Percentiles rank a stretch among this genome's conserved stretches.
Conservation (phyloP, 2,797 vertebrate genomes). For the Enteromius treurensis region DNA sequence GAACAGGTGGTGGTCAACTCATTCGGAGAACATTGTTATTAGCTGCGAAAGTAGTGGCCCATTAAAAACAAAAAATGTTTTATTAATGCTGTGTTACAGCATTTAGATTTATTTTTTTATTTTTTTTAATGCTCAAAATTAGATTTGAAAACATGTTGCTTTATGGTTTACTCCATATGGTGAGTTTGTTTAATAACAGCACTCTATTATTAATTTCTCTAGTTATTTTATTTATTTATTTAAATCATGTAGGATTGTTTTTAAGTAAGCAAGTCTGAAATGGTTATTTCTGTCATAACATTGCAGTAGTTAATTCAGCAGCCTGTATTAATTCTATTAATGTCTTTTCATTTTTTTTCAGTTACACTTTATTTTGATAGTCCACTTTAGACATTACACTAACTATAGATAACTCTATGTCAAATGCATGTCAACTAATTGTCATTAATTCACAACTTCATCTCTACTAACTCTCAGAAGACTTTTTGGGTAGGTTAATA, state of each 20-base stretch:
- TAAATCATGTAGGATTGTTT: background rate
- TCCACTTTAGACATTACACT: too few species aligned
- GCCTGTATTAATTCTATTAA: background rate
- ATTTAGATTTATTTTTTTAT: background rate
- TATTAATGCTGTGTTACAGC: constrained; percentile 12
- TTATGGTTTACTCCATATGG: background rate
- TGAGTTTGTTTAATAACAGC: background rate
- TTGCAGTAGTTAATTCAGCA: background rate
- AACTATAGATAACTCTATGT: too few species aligned
- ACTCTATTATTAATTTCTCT: background rate
- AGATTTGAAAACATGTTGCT: background rate
- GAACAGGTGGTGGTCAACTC: constrained; percentile 1
- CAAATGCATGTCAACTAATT: too few species aligned
- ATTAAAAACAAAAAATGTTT: constrained; percentile 18
- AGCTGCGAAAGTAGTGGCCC: background rate
- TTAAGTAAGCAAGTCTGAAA: background rate
- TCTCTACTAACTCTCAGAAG: too few species aligned
- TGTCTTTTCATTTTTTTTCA: background rate
- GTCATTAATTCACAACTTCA: too few species aligned
- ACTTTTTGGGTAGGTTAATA: too few species aligned
- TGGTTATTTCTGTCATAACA: background rate
- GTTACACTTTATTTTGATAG: too few species aligned
- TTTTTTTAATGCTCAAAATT: background rate
- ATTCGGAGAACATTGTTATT: background rate
- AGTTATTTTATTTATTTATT: background rate